Evolutionary conservation across 2,113 vertebrate species (phyloP).

Genomic region (Capreolus pygargus): DNA sequence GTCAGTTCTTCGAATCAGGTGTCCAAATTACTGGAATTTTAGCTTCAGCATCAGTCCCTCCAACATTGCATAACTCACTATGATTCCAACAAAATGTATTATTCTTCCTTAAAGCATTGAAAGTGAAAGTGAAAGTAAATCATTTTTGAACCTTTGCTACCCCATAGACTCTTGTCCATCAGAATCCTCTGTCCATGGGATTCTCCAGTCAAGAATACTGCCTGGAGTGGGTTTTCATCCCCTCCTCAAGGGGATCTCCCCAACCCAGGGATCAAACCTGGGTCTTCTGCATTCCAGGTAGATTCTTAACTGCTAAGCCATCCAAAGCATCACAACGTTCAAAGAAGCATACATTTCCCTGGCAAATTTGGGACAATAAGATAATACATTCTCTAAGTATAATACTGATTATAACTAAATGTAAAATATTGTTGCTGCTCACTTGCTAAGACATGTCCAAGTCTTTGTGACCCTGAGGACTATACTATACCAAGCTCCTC

Average conservation of each 20-base stretch:
- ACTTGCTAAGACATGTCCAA: not conserved
- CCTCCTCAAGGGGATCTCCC: not conserved
- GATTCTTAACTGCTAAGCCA: not conserved
- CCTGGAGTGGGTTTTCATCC: not conserved
- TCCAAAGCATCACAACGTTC: not conserved
- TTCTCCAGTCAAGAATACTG: not conserved
- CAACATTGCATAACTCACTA: not conserved
- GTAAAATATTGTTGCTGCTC: not conserved
- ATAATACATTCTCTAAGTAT: not conserved
- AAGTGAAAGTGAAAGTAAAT: not conserved
- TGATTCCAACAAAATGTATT: not conserved
- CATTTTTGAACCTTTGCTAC: not conserved
- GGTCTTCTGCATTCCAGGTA: not conserved
- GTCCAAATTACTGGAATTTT: not conserved
- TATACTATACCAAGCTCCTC: not conserved
- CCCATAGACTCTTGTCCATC: not conserved
- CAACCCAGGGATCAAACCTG: not conserved
- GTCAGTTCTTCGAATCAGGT: not conserved
- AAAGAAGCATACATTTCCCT: not conserved
- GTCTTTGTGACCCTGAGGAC: not conserved
- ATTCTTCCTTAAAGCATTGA: not conserved
- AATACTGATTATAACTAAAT: not conserved
- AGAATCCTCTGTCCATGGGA: not conserved
- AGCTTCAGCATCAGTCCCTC: not conserved
- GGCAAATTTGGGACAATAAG: not conserved